phyloP scores from a whole-genome alignment of 2,888 invertebrate genomes.

The Pseudococcus jackbeardsleyi region DNA sequence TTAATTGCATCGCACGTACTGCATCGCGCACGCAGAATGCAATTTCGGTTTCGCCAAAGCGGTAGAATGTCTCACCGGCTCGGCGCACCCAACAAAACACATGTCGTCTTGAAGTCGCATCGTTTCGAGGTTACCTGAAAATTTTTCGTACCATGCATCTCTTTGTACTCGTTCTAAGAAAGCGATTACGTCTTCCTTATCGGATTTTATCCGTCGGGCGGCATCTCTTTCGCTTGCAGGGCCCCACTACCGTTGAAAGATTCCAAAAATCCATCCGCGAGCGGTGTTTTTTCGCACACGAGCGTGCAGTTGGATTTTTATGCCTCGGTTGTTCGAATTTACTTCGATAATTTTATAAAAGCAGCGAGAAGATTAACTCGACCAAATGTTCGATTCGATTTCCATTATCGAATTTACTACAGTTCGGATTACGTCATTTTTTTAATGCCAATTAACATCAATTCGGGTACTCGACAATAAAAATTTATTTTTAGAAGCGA shows the following conservation, averaged over 20 bases:
- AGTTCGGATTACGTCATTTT: background rate
- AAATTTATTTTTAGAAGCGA: too few species aligned
- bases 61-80: background rate
- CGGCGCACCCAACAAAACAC: background rate
- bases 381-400: background rate
- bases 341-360: background rate
- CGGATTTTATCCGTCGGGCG: background rate
- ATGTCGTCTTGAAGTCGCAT: background rate
- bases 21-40: background rate
- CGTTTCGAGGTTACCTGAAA: background rate
- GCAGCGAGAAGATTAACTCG: background rate
- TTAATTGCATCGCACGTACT: background rate
- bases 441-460: background rate
- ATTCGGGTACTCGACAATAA: too few species aligned
- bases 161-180: slow-evolving; percentile 3
- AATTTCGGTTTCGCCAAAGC: background rate
- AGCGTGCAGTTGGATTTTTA: background rate
- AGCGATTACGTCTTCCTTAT: background rate
- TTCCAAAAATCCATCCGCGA: background rate
- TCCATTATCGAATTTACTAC: background rate
- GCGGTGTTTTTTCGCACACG: background rate
- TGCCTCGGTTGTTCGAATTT: background rate
- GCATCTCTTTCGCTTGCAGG: background rate
- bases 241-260: background rate
- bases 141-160: background rate